Conservation (phyloP, 2,888 invertebrate genomes). For the Frankliniella intonsa region DNA sequence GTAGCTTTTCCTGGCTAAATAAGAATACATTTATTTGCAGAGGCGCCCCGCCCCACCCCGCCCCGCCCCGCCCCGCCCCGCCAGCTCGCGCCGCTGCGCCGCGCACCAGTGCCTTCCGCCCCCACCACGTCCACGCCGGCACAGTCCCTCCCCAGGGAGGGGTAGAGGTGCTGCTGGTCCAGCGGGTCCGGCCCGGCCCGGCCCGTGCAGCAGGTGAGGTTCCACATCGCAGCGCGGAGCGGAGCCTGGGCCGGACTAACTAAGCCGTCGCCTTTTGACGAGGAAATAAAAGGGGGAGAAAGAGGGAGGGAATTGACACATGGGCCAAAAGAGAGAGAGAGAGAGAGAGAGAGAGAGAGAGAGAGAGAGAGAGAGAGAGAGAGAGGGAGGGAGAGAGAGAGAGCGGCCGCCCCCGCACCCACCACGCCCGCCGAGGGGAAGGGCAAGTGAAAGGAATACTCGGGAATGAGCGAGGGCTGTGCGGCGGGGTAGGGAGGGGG, state of each 20-base stretch:
- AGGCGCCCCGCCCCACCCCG: too few relatives aligned
- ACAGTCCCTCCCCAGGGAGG: neutral
- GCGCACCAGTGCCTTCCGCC: too few relatives aligned
- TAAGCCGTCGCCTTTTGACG: neutral
- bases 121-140: neutral
- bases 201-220: too few relatives aligned
- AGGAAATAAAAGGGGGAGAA: neutral
- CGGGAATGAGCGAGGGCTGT: neutral
- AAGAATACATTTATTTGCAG: neutral
- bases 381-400: neutral
- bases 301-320: neutral
- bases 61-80: too few relatives aligned
- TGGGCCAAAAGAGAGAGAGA: neutral
- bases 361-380: conserved; percentile 3
- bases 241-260: neutral
- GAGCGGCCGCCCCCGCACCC: neutral
- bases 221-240: too few relatives aligned
- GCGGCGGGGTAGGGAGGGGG: neutral
- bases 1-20: neutral
- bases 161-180: neutral
- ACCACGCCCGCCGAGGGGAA: neutral
- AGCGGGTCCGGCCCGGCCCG: too few relatives aligned
- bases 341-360: neutral
- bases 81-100: too few relatives aligned
- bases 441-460: neutral